Evolutionary conservation across 2,888 invertebrate genomes (phyloP), one percentile per base, ranked within the genome.

Genomic region (Oxystoma pomonae): DNA sequence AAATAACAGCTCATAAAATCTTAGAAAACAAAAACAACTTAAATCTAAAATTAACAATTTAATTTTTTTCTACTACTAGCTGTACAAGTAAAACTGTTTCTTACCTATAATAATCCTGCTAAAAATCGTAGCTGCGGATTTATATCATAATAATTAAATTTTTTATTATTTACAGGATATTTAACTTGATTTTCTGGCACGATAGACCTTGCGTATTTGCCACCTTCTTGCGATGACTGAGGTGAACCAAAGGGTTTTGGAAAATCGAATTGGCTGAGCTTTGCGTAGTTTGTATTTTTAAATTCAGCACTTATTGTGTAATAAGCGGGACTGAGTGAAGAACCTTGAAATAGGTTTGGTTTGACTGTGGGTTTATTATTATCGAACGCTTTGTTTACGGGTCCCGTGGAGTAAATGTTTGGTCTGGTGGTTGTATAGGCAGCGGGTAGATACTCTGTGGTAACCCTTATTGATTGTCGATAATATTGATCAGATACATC

Each of bases 401-500:
- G 5, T 3, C 12, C 12, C 3, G 35, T 35, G 35, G 35, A 35
- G 12, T 35, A 35, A 35, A 12, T 12, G 12, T 12, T 35, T 35
- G 35, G 35, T 35, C 35, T 35, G 12, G 5, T 35, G 35, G 35
- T 35, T 35, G 60, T 53, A n/a, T 53, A 7, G 18, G 18, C 22
- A 21, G 67, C 64, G 50, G 66, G 66, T 12, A 66, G 19, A 60
- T 66, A 64, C 19, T 66, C 52, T 5, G 61, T 59, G 20, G 66
- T 64, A 3, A 58, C 57, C 2, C 62, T 55, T n/a, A 20, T 50
- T 3, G 64, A 59, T 21, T 50, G 9, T 20, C 59, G 21, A 16
- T 55, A 66, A n/a, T n/a, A n/a, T 16, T 61, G 59, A 12, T 59
- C 58, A 7, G 35, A 12, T 7, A 35, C 12, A 35, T 35, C 35